A percentile compares a stretch with the other conserved stretches of the same genome.
phyloP scores from a whole-genome alignment of 1,140 invertebrate species.

The Pteromalus puparum region DNA sequence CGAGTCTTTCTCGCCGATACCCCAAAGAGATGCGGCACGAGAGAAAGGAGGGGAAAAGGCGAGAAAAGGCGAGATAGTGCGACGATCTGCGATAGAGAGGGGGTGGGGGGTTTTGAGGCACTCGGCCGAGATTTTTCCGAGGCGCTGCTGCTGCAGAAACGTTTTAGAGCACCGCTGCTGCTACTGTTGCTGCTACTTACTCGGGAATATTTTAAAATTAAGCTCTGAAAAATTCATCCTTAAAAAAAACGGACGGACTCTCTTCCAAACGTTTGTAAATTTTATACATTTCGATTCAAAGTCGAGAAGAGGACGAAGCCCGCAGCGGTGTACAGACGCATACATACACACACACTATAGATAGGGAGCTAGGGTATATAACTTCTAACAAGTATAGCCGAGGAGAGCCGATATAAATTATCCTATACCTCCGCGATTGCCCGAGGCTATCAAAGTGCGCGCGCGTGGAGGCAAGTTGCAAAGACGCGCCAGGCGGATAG shows the following conservation, averaged over 20 bases:
- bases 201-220: background rate
- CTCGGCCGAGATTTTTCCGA: constrained; percentile 37
- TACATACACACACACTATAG: constrained; percentile 53
- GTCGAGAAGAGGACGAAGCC: background rate
- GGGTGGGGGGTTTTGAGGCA: background rate
- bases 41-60: too few relatives aligned
- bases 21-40: too few relatives aligned
- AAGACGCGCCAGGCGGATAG: background rate
- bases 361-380: constrained; percentile 39
- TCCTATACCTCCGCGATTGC: constrained; percentile 31
- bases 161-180: background rate
- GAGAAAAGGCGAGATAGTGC: background rate
- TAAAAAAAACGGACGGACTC: background rate
- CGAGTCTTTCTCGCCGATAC: too few relatives aligned
- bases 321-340: constrained; percentile 54
- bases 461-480: background rate
- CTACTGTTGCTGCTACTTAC: background rate
- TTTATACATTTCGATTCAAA: background rate
- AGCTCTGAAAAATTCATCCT: background rate
- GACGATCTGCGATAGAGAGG: background rate
- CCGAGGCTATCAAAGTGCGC: constrained; percentile 32
- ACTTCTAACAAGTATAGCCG: constrained; percentile 59
- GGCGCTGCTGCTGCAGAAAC: constrained; percentile 1
- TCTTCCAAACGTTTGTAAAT: background rate
- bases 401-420: constrained; percentile 57